phyloP scores from a whole-genome alignment of 2,888 invertebrate species.

The Meta bourneti region DNA sequence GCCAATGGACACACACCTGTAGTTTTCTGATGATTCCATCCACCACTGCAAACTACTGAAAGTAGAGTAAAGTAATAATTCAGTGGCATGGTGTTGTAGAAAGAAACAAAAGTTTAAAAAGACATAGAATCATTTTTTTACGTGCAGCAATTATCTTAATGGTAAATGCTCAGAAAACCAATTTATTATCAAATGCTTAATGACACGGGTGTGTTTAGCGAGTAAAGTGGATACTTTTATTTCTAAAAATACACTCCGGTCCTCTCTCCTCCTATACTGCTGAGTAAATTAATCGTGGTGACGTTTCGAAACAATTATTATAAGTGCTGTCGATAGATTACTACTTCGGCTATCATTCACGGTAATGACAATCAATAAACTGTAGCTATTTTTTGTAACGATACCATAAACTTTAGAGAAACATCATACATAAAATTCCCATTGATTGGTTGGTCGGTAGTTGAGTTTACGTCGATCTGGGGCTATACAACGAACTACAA shows the following conservation, averaged over 20 bases:
- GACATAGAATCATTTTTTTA: neutral
- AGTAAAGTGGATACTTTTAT: neutral
- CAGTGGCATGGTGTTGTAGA: too few species aligned
- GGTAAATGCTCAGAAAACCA: neutral
- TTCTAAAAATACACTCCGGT: neutral
- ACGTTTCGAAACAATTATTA: neutral
- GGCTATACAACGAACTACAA: neutral
- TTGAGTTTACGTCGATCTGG: too few species aligned
- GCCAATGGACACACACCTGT: too few species aligned
- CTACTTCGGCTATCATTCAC: too few species aligned
- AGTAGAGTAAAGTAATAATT: too few species aligned
- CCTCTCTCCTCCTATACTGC: neutral
- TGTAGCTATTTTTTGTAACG: neutral
- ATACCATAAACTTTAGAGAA: neutral
- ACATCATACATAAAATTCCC: neutral
- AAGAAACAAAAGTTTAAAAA: neutral
- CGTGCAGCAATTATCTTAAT: neutral
- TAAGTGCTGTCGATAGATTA: neutral
- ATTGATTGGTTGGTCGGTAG: neutral
- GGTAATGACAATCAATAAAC: neutral
- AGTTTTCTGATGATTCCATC: too few species aligned
- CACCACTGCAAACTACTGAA: too few species aligned
- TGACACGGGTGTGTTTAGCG: neutral
- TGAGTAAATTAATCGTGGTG: neutral
- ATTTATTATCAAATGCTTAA: neutral